These are phyloP conservation scores for Heterotilapia buettikoferi DNA, from an alignment of 2,113 vertebrate genomes.

Conservation along the genomic window DNA sequence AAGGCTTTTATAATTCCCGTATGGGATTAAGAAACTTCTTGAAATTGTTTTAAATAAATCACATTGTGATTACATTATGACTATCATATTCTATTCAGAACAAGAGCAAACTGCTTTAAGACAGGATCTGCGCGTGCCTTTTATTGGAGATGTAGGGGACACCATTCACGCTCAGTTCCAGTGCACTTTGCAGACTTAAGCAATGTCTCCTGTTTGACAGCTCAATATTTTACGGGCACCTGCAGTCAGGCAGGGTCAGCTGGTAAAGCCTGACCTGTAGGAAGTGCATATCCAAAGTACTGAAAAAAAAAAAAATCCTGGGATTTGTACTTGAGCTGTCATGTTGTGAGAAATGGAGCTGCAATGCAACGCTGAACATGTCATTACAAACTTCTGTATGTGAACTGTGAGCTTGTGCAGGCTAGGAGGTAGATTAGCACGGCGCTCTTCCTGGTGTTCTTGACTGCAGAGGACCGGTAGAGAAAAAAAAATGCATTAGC, in stretches of 20 bases:
- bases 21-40: not conserved
- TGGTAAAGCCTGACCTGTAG: not conserved
- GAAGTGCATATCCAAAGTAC: not conserved
- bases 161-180: not conserved
- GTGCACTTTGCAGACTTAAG: not conserved
- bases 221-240: constrained; percentile 2
- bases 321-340: not conserved
- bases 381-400: not conserved
- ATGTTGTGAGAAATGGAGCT: not conserved
- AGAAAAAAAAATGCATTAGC: not conserved
- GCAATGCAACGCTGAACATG: not conserved
- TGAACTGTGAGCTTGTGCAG: not conserved
- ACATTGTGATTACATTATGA: not conserved
- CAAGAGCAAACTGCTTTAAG: not conserved
- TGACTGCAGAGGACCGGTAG: not conserved
- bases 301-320: not conserved
- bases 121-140: not conserved
- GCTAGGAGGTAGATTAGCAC: not conserved
- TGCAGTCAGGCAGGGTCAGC: not conserved
- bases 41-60: not conserved
- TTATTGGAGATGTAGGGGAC: not conserved
- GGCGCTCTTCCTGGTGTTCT: not conserved
- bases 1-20: not conserved
- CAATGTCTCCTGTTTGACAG: not conserved
- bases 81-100: not conserved